Conservation (phyloP, 2,888 invertebrate species). For the Caenorhabditis sinica region DNA sequence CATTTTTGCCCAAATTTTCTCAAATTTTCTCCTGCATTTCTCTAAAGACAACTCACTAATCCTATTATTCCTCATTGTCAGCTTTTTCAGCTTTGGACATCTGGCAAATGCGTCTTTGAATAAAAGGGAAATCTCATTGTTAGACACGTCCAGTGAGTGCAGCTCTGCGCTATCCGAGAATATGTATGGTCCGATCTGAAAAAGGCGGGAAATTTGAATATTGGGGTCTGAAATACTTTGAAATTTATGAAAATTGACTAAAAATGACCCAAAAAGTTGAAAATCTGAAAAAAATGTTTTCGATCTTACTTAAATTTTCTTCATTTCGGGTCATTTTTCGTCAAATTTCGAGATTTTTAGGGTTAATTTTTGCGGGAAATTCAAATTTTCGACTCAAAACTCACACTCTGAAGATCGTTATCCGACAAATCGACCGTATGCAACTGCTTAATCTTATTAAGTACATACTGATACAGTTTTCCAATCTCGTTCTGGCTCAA, state of each 20-base stretch:
- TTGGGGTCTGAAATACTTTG: background rate
- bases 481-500: constrained; percentile 76
- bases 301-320: background rate
- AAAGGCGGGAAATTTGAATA: background rate
- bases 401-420: constrained; percentile 74
- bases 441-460: constrained; percentile 78
- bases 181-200: constrained; percentile 77
- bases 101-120: constrained; percentile 79
- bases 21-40: background rate
- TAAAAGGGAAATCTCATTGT: constrained; percentile 75
- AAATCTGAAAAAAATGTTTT: background rate
- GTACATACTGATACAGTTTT: constrained; percentile 76
- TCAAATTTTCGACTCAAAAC: constrained; percentile 17
- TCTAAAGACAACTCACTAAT: constrained; percentile 85
- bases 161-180: constrained; percentile 78
- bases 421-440: constrained; percentile 73
- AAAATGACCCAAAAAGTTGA: background rate
- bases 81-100: constrained; percentile 73
- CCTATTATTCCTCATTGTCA: constrained; percentile 77
- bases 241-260: background rate
- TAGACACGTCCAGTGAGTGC: constrained; percentile 72
- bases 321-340: background rate
- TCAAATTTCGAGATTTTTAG: background rate
- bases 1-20: background rate
- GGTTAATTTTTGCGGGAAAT: background rate